Evolutionary conservation across 2,797 vertebrate genomes (phyloP), one percentile per base, ranked within the genome.

Genomic region (Phoxinus dragarum): DNA sequence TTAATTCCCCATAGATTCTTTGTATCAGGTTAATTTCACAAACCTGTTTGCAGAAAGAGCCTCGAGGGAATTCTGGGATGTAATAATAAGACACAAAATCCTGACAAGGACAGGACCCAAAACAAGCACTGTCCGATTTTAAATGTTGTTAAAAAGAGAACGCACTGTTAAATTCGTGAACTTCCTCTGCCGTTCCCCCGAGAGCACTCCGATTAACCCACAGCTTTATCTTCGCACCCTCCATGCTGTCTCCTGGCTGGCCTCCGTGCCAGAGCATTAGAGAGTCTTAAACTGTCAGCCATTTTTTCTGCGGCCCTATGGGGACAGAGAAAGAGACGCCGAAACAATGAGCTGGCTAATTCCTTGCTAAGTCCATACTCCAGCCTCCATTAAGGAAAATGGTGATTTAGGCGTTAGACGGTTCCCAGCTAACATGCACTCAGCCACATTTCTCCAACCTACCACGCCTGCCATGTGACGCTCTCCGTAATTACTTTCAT

Each of bases 401-500:
- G 44, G 71, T 68, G 66, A 81, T 86, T 87, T 88, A 68, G 66
- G 36, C 56, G 47, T 85, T 80, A 86, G 74, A 49, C 73, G 36
- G 76, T 10, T 75, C 36, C 14, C 0, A 10, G 67, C 77, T 59
- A 81, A n/a, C 23, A 9, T 71, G 42, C 68, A 40, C 34, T 78
- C 67, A 21, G 73, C 71, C 10, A 31, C 27, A 73, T 86, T 82
- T 76, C 69, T 84, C 82, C 56, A 87, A 87, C 73, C 80, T 74
- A 31, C n/a, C 52, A 40, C 17, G 34, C 56, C 49, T 84, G 82
- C 80, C 82, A 82, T 38, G 82, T 79, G 80, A 81, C 49, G 21
- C 27, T 76, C 47, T 44, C n/a, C 44, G 1, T 90, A 90, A 92
- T 92, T 90, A 90, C 89, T 88, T 90, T 91, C 86, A 86, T 42